Conservation (phyloP, 1,140 invertebrate genomes). For the Leptopilina boulardi region DNA sequence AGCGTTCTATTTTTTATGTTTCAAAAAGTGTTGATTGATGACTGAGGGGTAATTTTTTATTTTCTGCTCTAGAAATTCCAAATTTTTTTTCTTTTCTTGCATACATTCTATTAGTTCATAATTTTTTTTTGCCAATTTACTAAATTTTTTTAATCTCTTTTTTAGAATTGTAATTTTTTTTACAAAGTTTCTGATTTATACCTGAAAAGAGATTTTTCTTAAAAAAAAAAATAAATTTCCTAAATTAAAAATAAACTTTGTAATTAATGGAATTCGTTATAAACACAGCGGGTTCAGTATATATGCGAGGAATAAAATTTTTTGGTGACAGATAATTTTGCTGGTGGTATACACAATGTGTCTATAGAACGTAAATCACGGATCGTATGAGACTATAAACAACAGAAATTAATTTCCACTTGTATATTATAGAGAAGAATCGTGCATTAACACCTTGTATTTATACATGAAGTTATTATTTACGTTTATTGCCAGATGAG, state of each 20-base stretch:
- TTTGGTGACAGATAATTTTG: slow-evolving; percentile 2
- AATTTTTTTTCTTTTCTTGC: neutral
- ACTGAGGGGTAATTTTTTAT: neutral
- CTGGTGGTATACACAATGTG: neutral
- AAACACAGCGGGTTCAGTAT: neutral
- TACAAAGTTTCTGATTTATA: neutral
- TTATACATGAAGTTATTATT: slow-evolving; percentile 7
- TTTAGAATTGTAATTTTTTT: neutral
- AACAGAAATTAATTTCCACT: slow-evolving; percentile 15
- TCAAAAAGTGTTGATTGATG: neutral
- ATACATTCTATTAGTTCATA: too few relatives aligned
- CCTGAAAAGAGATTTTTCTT: neutral
- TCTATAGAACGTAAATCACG: slow-evolving; percentile 23
- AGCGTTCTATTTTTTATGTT: neutral
- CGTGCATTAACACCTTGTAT: slow-evolving; percentile 20
- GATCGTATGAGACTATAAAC: neutral
- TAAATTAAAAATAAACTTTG: neutral
- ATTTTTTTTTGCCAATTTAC: too few relatives aligned
- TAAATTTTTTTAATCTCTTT: neutral
- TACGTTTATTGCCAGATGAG: slow-evolving; percentile 1
- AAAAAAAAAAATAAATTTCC: too few relatives aligned
- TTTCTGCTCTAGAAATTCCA: neutral
- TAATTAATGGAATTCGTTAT: neutral
- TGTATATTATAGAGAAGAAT: neutral
- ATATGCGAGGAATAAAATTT: neutral